Percentiles rank a stretch among this genome's conserved stretches.
Evolutionary conservation across 2,113 vertebrate species (phyloP).

Genomic region (Orcinus orca): DNA sequence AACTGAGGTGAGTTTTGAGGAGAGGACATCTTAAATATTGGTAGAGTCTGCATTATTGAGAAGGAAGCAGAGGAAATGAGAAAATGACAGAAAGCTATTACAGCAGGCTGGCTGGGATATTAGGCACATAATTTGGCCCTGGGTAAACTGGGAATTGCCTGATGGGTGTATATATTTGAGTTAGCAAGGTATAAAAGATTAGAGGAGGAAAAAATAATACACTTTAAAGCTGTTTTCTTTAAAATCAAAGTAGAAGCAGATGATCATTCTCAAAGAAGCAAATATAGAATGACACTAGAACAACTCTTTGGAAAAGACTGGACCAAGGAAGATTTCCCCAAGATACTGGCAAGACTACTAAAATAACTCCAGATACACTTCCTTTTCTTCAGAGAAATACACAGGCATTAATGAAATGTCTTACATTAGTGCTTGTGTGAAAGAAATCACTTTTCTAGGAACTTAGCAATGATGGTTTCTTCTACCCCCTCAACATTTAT

Average conservation of each 20-base stretch:
- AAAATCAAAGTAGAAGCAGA: not conserved
- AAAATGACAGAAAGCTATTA: not conserved
- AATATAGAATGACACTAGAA: not conserved
- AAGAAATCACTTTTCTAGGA: constrained; percentile 47
- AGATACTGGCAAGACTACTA: constrained; percentile 4
- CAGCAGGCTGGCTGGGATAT: not conserved
- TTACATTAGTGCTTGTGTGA: not conserved
- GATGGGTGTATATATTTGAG: not conserved
- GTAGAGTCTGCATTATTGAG: not conserved
- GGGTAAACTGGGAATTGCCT: not conserved
- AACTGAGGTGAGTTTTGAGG: not conserved
- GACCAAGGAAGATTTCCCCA: constrained; percentile 12
- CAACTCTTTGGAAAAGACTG: constrained; percentile 22
- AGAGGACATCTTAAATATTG: not conserved
- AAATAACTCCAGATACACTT: not conserved
- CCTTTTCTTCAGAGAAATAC: not conserved
- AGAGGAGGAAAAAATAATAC: not conserved
- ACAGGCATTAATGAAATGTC: not conserved
- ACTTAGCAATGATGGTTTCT: constrained; percentile 36
- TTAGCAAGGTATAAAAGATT: not conserved
- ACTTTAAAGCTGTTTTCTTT: not conserved
- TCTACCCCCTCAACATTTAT: not conserved
- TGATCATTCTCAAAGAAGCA: constrained; percentile 1
- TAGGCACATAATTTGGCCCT: not conserved
- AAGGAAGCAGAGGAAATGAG: not conserved